Percentiles rank a stretch among this genome's conserved stretches.
Evolutionary conservation across 2,113 vertebrate species (phyloP).

Genomic region (Crotalus tigris): DNA sequence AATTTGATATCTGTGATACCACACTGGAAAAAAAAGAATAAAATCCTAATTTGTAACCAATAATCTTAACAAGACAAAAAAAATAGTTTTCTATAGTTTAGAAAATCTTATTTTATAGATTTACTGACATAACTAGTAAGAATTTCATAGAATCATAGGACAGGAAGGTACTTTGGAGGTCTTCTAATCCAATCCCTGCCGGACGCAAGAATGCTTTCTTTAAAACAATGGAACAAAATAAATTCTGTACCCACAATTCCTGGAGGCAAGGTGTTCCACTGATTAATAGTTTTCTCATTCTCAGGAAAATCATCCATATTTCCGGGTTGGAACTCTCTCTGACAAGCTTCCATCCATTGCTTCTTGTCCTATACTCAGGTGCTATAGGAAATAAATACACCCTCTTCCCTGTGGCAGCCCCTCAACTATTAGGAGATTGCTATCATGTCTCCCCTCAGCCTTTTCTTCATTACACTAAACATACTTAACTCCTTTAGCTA

Average conservation of each 20-base stretch:
- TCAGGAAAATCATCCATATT: not conserved
- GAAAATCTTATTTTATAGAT: conserved; percentile 30
- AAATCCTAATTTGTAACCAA: not conserved
- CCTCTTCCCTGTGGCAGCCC: not conserved
- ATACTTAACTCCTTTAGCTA: not conserved
- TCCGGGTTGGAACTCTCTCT: not conserved
- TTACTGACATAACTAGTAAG: conserved; percentile 21
- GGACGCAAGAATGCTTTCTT: not conserved
- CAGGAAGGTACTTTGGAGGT: not conserved
- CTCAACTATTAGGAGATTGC: not conserved
- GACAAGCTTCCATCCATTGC: not conserved
- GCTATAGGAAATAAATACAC: not conserved
- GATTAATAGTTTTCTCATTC: not conserved
- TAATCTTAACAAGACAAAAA: not conserved
- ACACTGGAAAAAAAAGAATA: not conserved
- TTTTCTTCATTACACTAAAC: not conserved
- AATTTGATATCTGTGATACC: not conserved
- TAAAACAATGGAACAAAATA: not conserved
- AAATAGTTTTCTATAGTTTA: not conserved
- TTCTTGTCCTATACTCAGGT: not conserved
- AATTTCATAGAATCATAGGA: not conserved
- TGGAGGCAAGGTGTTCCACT: not conserved
- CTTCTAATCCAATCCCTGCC: not conserved
- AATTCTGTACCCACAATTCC: not conserved
- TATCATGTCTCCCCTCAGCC: not conserved